Evolutionary conservation across 2,888 invertebrate genomes (phyloP).

Genomic region (Hirtodrosophila duncani): DNA sequence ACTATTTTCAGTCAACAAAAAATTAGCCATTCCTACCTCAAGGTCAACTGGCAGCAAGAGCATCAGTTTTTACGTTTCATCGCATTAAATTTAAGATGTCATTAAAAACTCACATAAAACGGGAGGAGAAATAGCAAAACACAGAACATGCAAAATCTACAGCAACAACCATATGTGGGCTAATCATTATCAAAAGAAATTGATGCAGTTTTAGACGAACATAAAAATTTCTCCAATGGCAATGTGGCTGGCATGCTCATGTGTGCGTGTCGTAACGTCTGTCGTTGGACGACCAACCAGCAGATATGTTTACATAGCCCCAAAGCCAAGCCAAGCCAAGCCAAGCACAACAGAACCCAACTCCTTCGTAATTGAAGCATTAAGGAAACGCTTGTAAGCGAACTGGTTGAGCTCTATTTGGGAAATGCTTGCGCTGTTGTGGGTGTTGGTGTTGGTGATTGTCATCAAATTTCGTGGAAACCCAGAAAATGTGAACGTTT

Average conservation of each 20-base stretch:
- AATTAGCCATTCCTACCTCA: constrained; percentile 34
- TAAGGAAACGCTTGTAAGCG: constrained; percentile 54
- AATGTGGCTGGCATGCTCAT: constrained; percentile 4
- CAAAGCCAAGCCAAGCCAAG: too few species aligned
- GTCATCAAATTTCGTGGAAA: constrained; percentile 48
- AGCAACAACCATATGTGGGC: constrained; percentile 20
- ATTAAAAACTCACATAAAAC: constrained; percentile 55
- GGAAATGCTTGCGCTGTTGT: constrained; percentile 20
- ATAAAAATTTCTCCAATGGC: constrained; percentile 49
- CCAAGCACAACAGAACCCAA: constrained; percentile 37
- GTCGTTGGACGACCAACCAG: constrained; percentile 38
- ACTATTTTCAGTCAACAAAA: constrained; percentile 1
- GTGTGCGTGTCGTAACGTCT: constrained; percentile 6
- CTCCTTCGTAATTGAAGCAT: constrained; percentile 55
- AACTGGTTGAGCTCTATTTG: too few species aligned
- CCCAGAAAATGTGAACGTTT: neutral
- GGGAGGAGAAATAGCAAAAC: constrained; percentile 36
- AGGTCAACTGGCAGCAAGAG: constrained; percentile 33
- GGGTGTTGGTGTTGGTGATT: constrained; percentile 30
- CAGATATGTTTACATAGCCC: constrained; percentile 42
- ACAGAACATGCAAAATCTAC: constrained; percentile 2
- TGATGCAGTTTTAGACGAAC: constrained; percentile 26
- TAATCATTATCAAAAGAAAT: constrained; percentile 47
- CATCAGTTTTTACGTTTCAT: too few species aligned
- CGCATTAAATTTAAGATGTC: constrained; percentile 51